Conservation (phyloP, 2,888 invertebrate species). For the Nephrotoma flavescens region DNA sequence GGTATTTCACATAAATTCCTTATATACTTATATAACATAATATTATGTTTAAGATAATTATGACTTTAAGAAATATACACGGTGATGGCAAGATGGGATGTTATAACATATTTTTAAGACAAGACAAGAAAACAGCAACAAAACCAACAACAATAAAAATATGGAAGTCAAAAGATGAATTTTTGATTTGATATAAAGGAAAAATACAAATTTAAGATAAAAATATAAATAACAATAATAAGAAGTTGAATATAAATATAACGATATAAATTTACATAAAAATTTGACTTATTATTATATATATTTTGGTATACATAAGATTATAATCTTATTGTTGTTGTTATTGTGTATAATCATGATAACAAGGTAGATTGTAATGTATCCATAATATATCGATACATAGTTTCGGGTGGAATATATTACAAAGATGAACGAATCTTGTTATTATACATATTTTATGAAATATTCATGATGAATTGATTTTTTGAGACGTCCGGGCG, state of each 20-base stretch:
- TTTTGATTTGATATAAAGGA: not conserved
- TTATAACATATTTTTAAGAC: not conserved
- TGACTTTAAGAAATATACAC: not conserved
- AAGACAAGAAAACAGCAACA: not conserved
- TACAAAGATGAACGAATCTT: not conserved
- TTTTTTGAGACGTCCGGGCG: not conserved
- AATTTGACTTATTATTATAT: not conserved
- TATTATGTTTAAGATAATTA: not conserved
- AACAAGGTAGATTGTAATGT: not conserved
- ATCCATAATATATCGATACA: not conserved
- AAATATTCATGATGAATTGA: not conserved
- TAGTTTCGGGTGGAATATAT: not conserved
- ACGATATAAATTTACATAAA: not conserved
- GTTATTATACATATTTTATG: not conserved
- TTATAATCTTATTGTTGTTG: not conserved
- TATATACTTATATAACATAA: not conserved
- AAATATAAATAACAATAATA: not conserved
- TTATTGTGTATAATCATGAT: not conserved
- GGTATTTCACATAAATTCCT: not conserved
- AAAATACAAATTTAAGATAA: not conserved
- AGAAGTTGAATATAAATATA: not conserved
- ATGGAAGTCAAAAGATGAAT: not conserved
- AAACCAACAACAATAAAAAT: not conserved
- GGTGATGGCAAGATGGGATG: not conserved
- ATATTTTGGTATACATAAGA: not conserved